A percentile compares a stretch with the other conserved stretches of the same genome.
Evolutionary conservation across 2,797 vertebrate genomes (phyloP).

Genomic region (Chelon labrosus): DNA sequence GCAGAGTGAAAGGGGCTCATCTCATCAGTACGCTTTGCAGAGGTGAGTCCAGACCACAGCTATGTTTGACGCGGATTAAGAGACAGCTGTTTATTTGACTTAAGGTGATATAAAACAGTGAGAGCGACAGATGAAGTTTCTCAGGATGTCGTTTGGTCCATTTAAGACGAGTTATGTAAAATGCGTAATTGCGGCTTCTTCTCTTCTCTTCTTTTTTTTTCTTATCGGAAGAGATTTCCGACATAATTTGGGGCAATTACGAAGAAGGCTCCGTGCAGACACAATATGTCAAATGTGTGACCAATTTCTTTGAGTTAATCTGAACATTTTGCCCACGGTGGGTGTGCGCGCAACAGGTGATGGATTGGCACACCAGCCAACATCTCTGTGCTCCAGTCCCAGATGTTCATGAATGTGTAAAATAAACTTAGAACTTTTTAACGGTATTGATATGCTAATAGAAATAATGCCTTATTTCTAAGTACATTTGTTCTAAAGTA

Average conservation of each 20-base stretch:
- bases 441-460: too few species aligned
- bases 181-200: background rate
- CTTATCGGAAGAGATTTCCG: background rate
- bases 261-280: fast-evolving
- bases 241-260: background rate
- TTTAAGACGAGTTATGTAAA: background rate
- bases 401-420: background rate
- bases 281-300: background rate
- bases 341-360: conserved; percentile 39
- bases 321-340: background rate
- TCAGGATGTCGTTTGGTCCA: background rate
- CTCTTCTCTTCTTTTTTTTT: background rate
- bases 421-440: too few species aligned
- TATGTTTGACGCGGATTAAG: background rate
- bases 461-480: too few species aligned
- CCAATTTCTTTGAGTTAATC: background rate
- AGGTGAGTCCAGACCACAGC: conserved; percentile 70
- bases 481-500: too few species aligned
- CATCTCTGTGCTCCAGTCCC: background rate
- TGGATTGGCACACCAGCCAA: background rate
- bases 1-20: conserved; percentile 46
- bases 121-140: background rate
- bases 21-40: conserved; percentile 49
- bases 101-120: background rate
- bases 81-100: background rate